Base-by-base conservation (phyloP, 2,113 vertebrate species). In the Tetrao urogallus region DNA sequence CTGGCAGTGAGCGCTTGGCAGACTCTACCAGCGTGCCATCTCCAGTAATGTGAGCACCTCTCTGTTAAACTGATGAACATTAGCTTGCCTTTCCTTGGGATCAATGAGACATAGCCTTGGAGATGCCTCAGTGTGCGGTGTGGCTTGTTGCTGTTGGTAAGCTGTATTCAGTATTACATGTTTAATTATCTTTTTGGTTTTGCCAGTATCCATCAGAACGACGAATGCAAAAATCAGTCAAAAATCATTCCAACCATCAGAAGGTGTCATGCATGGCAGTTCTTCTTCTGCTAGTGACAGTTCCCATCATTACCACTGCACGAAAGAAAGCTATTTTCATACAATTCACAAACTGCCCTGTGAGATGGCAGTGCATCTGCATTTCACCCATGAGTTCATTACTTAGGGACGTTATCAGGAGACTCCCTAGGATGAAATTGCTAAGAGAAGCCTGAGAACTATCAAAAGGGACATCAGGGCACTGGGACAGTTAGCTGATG, bases 341-440 rank as follows among this genome's bases (percentile, higher is more conserved):
- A 94, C 93, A 95, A 92, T 92, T 92, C 50, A 94, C 92, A 69
- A 95, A 82, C 56, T 48, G 43, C 30, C 42, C 25, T 66, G 54
- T 36, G 36, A 58, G n/a, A 12, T 38, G 24, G 28, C 69, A 73
- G 18, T 28, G 43, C 13, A 11, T 34, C 25, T 28, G 25, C 15
- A 9, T 85, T 82, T 69, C 6, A 17, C 10, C 13, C 7, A 6
- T 3, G 10, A 19, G 24, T 8, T 24, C 52, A 54, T 54, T 27
- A 54, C 52, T 28, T 28, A 15, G 52, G 27, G 52, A 54, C 27
- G 28, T 54, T 9, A 54, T 8, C 27, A 54, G 52, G 48, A 50
- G 11, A 24, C 48, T 50, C 48, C 22, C 48, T 13, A 7, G 22
- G 5, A 54, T 54, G 52, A 16, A 28, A 15, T 16, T 10, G 27